These are phyloP conservation scores for Trichonephila inaurata DNA, from an alignment of 1,140 invertebrate genomes.

Conservation along the genomic window DNA sequence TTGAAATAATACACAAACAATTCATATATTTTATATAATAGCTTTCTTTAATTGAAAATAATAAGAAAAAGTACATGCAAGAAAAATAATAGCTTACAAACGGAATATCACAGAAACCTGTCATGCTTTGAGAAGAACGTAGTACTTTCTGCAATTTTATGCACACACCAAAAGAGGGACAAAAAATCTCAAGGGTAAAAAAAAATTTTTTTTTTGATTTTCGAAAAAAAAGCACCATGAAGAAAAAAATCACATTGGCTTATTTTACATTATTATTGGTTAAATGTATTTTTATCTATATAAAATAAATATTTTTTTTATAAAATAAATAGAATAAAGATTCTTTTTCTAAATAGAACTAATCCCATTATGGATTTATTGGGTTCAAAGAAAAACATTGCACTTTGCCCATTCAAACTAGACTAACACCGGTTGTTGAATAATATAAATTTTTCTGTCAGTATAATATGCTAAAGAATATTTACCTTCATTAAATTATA, in stretches of 20 bases:
- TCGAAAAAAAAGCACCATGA: no score
- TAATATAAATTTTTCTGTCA: neutral
- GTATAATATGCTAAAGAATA: no score
- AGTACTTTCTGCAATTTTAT: conserved; percentile 26
- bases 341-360: no score
- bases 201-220: no score
- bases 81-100: conserved; percentile 4
- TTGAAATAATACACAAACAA: neutral
- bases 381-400: neutral
- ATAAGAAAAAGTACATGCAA: neutral
- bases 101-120: conserved; percentile 51
- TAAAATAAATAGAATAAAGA: no score
- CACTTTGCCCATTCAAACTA: neutral
- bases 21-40: neutral
- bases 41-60: neutral
- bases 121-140: neutral
- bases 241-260: no score
- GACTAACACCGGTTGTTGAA: neutral
- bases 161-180: neutral
- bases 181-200: neutral
- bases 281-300: no score
- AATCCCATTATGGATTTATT: no score
- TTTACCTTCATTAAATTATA: no score
- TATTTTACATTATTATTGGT: no score
- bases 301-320: no score